Percentiles rank a stretch among this genome's conserved stretches.
phyloP scores from a whole-genome alignment of 2,888 invertebrate genomes.

The Ischnura elegans region DNA sequence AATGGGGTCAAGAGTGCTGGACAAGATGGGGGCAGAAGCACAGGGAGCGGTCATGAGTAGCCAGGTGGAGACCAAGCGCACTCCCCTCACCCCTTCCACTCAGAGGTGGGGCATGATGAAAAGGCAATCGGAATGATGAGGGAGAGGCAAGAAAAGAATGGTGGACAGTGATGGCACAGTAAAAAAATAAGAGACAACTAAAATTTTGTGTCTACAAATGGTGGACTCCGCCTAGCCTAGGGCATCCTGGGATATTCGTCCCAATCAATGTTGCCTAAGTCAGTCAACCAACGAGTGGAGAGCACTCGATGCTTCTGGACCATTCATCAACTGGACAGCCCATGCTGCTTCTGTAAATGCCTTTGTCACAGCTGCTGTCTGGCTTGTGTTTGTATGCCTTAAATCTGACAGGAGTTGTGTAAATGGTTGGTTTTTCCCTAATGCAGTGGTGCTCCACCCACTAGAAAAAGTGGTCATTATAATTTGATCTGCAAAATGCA shows the following conservation, averaged over 20 bases:
- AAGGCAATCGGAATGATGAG: conserved; percentile 35
- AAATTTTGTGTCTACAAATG: conserved; percentile 20
- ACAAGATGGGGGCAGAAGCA: conserved; percentile 14
- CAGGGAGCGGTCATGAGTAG: conserved; percentile 34
- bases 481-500: conserved; percentile 63
- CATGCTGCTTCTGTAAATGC: conserved; percentile 64
- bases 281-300: conserved; percentile 16
- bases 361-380: conserved; percentile 63
- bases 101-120: conserved; percentile 55
- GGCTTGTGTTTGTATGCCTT: conserved; percentile 66
- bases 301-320: neutral
- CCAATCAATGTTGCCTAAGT: neutral
- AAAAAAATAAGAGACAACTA: neutral
- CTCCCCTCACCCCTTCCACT: neutral
- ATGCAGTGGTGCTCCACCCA: conserved; percentile 65
- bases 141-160: conserved; percentile 36
- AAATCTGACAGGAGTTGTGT: conserved; percentile 55
- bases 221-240: conserved; percentile 42
- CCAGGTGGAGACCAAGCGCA: conserved; percentile 37
- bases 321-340: conserved; percentile 46
- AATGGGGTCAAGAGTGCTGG: neutral
- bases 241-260: conserved; percentile 44
- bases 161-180: conserved; percentile 60
- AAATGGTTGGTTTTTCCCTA: conserved; percentile 50
- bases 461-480: conserved; percentile 55